phyloP scores from a whole-genome alignment of 2,797 vertebrate genomes.

The Oreochromis mossambicus region DNA sequence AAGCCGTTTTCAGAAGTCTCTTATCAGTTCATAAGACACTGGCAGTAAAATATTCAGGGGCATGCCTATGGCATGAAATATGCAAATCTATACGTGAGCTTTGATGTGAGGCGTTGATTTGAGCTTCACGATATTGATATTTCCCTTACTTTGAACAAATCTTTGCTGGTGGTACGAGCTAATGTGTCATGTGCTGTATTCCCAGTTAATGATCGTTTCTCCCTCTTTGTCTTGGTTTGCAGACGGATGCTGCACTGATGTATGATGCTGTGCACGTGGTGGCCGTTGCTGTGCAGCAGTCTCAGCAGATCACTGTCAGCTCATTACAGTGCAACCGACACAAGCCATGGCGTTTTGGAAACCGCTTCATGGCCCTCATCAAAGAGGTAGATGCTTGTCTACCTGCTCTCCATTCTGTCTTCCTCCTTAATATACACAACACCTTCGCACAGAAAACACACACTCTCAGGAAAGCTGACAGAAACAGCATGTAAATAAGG shows the following conservation, averaged over 20 bases:
- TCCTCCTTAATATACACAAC: background rate
- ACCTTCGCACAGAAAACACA: conserved; percentile 11
- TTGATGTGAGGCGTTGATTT: background rate
- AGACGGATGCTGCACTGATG: conserved; percentile 97
- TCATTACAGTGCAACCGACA: conserved; percentile 96
- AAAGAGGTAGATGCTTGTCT: conserved; percentile 83
- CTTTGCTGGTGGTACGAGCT: background rate
- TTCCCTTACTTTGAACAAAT: background rate
- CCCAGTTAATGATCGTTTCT: conserved; percentile 21
- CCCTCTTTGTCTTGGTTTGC: conserved; percentile 39
- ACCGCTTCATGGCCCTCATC: conserved; percentile 94
- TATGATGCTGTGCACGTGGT: conserved; percentile 97
- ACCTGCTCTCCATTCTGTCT: background rate
- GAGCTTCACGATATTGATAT: conserved; percentile 1
- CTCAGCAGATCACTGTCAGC: conserved; percentile 97
- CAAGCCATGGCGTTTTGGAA: conserved; percentile 97
- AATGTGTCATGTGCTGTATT: background rate
- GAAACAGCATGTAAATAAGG: conserved; percentile 30
- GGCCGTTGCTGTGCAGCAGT: conserved; percentile 96
- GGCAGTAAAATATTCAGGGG: background rate
- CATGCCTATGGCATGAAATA: background rate
- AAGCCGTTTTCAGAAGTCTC: background rate
- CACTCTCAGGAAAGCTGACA: background rate
- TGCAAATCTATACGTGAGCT: background rate
- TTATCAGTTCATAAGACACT: background rate